Conservation (phyloP, 2,797 vertebrate species). For the Anguilla pacifica region DNA sequence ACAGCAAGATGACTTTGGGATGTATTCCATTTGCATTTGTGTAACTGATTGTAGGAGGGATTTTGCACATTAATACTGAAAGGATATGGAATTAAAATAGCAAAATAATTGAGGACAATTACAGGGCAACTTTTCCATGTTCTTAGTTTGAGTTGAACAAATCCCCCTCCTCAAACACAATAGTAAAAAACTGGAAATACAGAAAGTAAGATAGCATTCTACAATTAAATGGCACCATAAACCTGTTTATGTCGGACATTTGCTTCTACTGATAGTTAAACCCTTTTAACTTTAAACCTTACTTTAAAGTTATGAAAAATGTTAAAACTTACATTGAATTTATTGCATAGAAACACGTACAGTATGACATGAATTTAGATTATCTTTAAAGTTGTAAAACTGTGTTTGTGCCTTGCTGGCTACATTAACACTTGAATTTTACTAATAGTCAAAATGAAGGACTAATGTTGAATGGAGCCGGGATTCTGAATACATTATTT, state of each 20-base stretch:
- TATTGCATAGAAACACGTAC: no score
- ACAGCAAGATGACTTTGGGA: constrained; percentile 46
- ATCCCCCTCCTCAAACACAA: not conserved
- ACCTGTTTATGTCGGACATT: not conserved
- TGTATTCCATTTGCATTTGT: constrained; percentile 56
- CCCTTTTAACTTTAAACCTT: no score
- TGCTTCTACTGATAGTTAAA: no score
- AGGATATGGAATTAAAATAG: constrained; percentile 54
- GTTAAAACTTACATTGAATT: no score
- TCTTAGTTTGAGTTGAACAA: not conserved
- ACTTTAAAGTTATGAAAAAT: no score
- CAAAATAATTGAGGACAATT: constrained; percentile 62
- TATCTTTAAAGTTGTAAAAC: no score
- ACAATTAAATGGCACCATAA: not conserved
- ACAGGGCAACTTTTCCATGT: constrained; percentile 56
- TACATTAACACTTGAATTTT: no score
- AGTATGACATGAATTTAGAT: no score
- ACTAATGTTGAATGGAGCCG: no score
- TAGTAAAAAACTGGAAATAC: not conserved
- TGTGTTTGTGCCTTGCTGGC: no score
- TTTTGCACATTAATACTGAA: constrained; percentile 54
- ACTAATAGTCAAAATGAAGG: no score
- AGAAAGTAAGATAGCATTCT: not conserved
- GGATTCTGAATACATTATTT: not conserved
- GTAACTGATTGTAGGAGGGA: constrained; percentile 52